Percentiles rank a stretch among this genome's conserved stretches.
These are phyloP conservation scores for Emydoidea blandingii DNA, from an alignment of 2,797 vertebrate species.

Conservation along the genomic window DNA sequence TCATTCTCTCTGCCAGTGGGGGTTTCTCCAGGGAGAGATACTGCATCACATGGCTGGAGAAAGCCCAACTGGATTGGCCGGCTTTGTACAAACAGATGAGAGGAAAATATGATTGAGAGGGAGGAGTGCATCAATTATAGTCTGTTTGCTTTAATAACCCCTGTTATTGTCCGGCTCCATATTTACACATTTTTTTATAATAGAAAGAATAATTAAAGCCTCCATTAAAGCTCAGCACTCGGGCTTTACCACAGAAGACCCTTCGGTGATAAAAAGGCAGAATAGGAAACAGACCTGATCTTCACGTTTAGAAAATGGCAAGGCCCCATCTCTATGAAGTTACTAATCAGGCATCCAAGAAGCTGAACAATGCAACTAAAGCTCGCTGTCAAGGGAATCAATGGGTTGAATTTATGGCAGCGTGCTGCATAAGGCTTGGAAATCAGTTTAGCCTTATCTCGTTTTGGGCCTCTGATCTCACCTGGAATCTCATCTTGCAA, in stretches of 20 bases:
- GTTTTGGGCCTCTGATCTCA: not conserved
- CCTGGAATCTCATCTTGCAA: not conserved
- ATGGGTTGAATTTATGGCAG: accelerated
- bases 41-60: constrained; percentile 43
- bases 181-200: constrained; percentile 55
- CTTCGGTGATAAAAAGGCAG: constrained; percentile 42
- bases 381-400: not conserved
- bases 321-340: accelerated
- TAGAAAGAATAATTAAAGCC: constrained; percentile 58
- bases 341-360: not conserved
- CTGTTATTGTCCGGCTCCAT: constrained; percentile 18
- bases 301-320: not conserved
- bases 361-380: not conserved
- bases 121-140: constrained; percentile 69
- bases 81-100: constrained; percentile 53
- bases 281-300: not conserved
- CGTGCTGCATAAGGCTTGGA: accelerated
- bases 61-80: constrained; percentile 53
- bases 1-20: not conserved
- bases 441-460: not conserved
- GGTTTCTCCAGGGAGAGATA: not conserved
- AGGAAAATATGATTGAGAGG: constrained; percentile 70
- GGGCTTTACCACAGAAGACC: constrained; percentile 56
- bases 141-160: constrained; percentile 68
- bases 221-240: not conserved